Base-by-base conservation (phyloP, 2,888 invertebrate genomes). In the Caenorhabditis angaria region DNA sequence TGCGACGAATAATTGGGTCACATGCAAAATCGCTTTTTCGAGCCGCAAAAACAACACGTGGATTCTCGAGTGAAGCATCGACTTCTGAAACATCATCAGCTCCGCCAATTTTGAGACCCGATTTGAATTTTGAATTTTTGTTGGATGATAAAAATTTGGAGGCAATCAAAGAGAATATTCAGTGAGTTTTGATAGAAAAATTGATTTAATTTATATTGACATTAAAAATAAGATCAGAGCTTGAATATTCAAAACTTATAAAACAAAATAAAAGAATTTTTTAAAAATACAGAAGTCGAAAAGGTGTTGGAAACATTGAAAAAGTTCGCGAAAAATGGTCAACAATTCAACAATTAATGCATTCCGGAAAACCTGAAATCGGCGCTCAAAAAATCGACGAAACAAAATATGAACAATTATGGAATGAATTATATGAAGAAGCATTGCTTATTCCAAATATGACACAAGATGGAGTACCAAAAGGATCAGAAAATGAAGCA, bases 51-150 rank as follows among this genome's bases (percentile, higher is more conserved):
- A n/a, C n/a, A n/a, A n/a, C n/a, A 14, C 41, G 41, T 41, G 41
- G 41, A 14, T 41, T 41, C 18, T 41, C 41, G 8, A 41, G 41
- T 14, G 41, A 41, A 41, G 41, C 41, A 18, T 41, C 41, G 18
- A 41, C 41, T 41, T 41, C 28, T 54, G 41, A 41, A 14, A 41
- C 25, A 28, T 47, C 59, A 20, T 12, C 35, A 20, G 35, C 20
- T 18, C 47, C 59, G 18, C 25, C 32, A 1, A 32, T 2, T 32
- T 28, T 56, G 18, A 74, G 86, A 25, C 84, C 85, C 0, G 85
- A 84, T 50, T 63, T 86, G 22, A 81, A 86, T 68, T 86, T 86
- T 57, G 86, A 86, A 50, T 86, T 80, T 68, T 75, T 86, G 8
- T 67, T 86, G 20, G 81, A 85, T 65, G 76, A 81, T 24, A 71